Percentiles rank a stretch among this genome's conserved stretches.
Conservation (phyloP, 2,888 invertebrate species). For the Acanthococcus lagerstroemiae region DNA sequence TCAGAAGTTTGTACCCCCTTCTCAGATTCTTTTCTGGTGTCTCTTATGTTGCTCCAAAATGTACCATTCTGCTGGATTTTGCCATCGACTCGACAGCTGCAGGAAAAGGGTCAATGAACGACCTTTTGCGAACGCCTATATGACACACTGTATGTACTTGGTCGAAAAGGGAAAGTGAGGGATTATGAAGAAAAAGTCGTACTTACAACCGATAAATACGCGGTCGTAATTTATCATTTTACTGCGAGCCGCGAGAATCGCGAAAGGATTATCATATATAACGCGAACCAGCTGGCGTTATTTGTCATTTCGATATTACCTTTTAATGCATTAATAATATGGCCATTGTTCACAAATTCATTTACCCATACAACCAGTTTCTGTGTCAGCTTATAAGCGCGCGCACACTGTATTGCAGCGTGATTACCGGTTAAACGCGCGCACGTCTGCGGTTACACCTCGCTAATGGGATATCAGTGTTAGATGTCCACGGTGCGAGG, state of each 20-base stretch:
- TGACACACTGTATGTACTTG: too few relatives aligned
- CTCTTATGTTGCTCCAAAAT: too few relatives aligned
- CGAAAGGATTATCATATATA: conserved; percentile 22
- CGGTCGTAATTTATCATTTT: background rate
- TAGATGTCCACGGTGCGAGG: conserved; percentile 27
- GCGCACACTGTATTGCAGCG: conserved; percentile 21
- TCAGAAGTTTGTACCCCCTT: too few relatives aligned
- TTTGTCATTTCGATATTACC: conserved; percentile 29
- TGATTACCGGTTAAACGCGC: conserved; percentile 28
- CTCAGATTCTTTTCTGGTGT: too few relatives aligned
- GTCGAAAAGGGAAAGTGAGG: too few relatives aligned
- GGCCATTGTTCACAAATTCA: conserved; percentile 30
- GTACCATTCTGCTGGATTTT: too few relatives aligned
- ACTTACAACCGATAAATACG: too few relatives aligned
- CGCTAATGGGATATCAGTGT: conserved; percentile 31
- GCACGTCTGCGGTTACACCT: conserved; percentile 24
- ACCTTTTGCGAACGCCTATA: too few relatives aligned
- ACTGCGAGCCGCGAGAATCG: background rate
- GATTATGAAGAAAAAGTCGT: too few relatives aligned
- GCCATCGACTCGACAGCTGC: too few relatives aligned
- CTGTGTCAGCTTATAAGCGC: background rate
- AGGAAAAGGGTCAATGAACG: too few relatives aligned
- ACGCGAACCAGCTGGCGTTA: conserved; percentile 19
- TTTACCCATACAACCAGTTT: conserved; percentile 8
- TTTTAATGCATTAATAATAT: conserved; percentile 29